phyloP scores from a whole-genome alignment of 2,113 vertebrate genomes.

The Capreolus pygargus region DNA sequence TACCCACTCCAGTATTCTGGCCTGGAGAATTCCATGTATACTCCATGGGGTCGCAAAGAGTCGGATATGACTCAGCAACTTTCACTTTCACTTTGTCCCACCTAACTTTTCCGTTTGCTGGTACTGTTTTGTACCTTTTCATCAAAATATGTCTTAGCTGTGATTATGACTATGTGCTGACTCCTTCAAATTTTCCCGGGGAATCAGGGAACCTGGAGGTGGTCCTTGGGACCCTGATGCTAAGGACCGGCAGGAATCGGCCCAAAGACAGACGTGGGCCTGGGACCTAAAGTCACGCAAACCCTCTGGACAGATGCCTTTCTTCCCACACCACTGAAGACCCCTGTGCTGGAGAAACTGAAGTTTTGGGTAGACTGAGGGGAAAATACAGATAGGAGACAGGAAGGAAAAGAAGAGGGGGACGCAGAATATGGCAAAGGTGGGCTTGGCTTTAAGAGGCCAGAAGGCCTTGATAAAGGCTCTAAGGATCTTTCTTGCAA shows the following conservation, averaged over 20 bases:
- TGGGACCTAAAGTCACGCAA: not conserved
- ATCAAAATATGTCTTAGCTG: not conserved
- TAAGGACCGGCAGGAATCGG: not conserved
- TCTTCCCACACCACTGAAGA: not conserved
- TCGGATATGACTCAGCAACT: not conserved
- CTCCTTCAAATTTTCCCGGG: not conserved
- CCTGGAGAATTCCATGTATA: not conserved
- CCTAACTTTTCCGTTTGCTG: not conserved
- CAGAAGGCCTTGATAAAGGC: not conserved
- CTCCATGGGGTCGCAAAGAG: not conserved
- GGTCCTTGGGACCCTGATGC: not conserved
- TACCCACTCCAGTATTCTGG: not conserved
- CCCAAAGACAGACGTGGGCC: not conserved
- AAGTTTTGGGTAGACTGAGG: not conserved
- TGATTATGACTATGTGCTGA: not conserved
- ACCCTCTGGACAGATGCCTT: not conserved
- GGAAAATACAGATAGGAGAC: not conserved
- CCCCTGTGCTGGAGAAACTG: not conserved
- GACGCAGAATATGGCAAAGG: not conserved
- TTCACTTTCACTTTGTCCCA: not conserved
- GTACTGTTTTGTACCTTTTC: not conserved
- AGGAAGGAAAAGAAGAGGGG: too few relatives aligned
- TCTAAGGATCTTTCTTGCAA: not conserved
- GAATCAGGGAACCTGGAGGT: not conserved
- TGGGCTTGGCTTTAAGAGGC: not conserved